These are phyloP conservation scores for Catamblyrhynchus diadema DNA, from an alignment of 2,797 vertebrate species.

Conservation along the genomic window DNA sequence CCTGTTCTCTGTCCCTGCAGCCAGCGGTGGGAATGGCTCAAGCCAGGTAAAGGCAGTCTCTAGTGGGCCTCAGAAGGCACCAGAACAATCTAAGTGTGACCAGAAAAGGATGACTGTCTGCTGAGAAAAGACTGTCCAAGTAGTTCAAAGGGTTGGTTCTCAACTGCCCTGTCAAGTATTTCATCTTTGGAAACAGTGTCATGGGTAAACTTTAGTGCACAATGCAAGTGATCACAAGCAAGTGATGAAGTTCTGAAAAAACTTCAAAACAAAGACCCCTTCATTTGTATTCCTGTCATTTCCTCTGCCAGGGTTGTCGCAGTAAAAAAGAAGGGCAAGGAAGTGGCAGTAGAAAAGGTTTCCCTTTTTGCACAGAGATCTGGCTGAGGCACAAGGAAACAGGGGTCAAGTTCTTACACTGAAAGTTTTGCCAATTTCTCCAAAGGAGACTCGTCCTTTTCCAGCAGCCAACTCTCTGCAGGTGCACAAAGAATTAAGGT, in stretches of 20 bases:
- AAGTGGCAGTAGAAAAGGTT: background rate
- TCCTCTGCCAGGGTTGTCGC: background rate
- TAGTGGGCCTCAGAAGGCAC: background rate
- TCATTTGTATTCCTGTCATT: background rate
- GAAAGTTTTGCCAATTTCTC: background rate
- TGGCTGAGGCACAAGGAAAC: background rate
- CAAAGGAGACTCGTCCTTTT: background rate
- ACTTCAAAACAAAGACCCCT: background rate
- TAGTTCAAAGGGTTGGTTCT: background rate
- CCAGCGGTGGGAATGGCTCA: background rate
- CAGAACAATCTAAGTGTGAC: background rate
- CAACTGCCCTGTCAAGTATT: background rate
- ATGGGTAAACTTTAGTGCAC: background rate
- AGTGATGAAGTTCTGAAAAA: background rate
- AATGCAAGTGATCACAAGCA: background rate
- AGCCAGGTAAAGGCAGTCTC: background rate
- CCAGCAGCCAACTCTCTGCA: background rate
- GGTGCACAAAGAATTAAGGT: slow-evolving; percentile 20
- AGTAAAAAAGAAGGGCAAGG: background rate
- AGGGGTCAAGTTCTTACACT: background rate
- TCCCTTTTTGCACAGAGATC: background rate
- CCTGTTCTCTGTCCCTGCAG: background rate
- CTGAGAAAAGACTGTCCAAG: background rate
- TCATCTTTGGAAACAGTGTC: background rate
- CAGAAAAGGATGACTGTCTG: background rate